These are phyloP conservation scores for Lordiphosa collinella DNA, from an alignment of 1,140 invertebrate species.

Conservation along the genomic window DNA sequence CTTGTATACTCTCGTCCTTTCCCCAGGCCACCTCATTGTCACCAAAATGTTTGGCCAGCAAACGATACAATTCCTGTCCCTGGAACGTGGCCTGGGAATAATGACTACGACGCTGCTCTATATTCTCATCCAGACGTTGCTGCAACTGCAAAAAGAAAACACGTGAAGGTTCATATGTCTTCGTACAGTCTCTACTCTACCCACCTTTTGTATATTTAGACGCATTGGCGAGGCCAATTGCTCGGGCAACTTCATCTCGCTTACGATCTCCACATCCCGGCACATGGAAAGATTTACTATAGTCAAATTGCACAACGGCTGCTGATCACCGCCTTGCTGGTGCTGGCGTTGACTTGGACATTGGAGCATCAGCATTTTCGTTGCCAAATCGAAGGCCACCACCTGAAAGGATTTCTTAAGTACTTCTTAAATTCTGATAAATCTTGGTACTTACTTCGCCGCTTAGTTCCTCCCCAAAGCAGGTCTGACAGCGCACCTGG, in stretches of 20 bases:
- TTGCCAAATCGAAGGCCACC: slow-evolving; percentile 12
- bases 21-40: not conserved
- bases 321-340: slow-evolving; percentile 10
- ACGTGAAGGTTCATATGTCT: not conserved
- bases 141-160: slow-evolving; percentile 15
- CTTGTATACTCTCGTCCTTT: slow-evolving; percentile 9
- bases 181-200: not conserved
- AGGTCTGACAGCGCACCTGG: slow-evolving; percentile 30
- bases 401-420: not conserved
- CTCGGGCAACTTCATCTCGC: slow-evolving; percentile 11
- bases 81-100: slow-evolving; percentile 12
- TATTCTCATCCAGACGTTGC: slow-evolving; percentile 19
- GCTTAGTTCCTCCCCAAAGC: slow-evolving; percentile 30
- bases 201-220: slow-evolving; percentile 21
- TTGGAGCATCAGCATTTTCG: slow-evolving; percentile 40
- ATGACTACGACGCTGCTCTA: slow-evolving; percentile 16
- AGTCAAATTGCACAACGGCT: not conserved
- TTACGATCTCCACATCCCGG: slow-evolving; percentile 36
- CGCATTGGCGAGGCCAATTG: not conserved
- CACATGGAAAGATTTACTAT: slow-evolving; percentile 31
- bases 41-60: slow-evolving; percentile 27
- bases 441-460: slow-evolving; percentile 26
- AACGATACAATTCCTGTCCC: slow-evolving; percentile 18
- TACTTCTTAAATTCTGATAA: too few relatives aligned
- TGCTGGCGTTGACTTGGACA: slow-evolving; percentile 2